Evolutionary conservation across 2,888 invertebrate genomes (phyloP).

Genomic region (Drosophila pseudotakahashii): DNA sequence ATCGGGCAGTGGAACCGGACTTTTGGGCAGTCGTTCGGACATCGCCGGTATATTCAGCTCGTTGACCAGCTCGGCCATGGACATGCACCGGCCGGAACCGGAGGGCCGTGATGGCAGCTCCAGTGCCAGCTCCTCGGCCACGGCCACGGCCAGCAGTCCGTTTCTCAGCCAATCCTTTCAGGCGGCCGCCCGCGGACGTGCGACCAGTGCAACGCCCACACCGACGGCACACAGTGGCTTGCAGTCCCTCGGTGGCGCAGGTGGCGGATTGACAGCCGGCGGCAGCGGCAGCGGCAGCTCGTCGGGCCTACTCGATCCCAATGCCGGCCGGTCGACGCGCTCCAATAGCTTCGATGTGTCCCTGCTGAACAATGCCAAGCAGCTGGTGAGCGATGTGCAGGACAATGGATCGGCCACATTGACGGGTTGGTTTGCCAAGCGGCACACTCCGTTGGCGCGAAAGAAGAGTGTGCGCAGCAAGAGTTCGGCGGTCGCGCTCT

Average conservation of each 20-base stretch:
- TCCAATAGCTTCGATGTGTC: conserved; percentile 94
- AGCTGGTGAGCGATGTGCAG: conserved; percentile 83
- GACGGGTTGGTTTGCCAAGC: conserved; percentile 91
- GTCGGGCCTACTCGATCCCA: conserved; percentile 79
- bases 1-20: conserved; percentile 85
- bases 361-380: conserved; percentile 86
- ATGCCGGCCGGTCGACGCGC: conserved; percentile 87
- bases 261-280: background rate
- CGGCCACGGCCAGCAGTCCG: conserved; percentile 58
- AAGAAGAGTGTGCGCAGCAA: conserved; percentile 86
- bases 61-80: conserved; percentile 92
- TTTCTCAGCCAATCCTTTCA: conserved; percentile 65
- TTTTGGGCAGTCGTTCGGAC: conserved; percentile 93
- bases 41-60: conserved; percentile 89
- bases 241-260: conserved; percentile 22
- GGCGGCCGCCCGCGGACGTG: conserved; percentile 69
- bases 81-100: conserved; percentile 85
- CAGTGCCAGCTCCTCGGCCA: conserved; percentile 62
- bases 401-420: conserved; percentile 85
- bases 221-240: conserved; percentile 34
- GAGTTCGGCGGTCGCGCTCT: conserved; percentile 85
- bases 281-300: too few species aligned
- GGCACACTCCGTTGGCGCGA: conserved; percentile 91
- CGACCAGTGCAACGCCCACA: conserved; percentile 73
- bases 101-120: conserved; percentile 53